A percentile compares a stretch with the other conserved stretches of the same genome.
These are phyloP conservation scores for Osedax fenrisi DNA, from an alignment of 2,888 invertebrate species.

Conservation along the genomic window DNA sequence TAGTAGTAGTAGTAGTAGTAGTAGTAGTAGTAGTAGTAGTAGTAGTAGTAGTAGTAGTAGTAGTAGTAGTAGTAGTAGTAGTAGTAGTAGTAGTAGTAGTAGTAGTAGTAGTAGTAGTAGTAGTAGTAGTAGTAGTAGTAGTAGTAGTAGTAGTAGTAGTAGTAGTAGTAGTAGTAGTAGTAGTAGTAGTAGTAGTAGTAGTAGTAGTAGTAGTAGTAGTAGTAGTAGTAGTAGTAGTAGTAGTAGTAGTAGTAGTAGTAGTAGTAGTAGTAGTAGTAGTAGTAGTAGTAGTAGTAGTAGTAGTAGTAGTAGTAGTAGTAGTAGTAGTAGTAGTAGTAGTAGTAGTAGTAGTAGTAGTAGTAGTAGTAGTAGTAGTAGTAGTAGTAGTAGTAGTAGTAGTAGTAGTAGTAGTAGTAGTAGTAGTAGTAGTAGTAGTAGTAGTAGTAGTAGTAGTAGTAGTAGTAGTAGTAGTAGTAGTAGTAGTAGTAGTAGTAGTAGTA, in stretches of 20 bases:
- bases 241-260: not conserved
- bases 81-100: conserved; percentile 2
- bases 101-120: conserved; percentile 2
- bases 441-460: conserved; percentile 2
- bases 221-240: not conserved
- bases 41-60: conserved; percentile 2
- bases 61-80: conserved; percentile 2
- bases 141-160: conserved; percentile 2
- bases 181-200: too few species aligned
- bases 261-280: conserved; percentile 2
- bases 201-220: too few species aligned
- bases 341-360: not conserved
- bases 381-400: conserved; percentile 2
- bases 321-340: conserved; percentile 2
- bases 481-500: not conserved
- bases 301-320: not conserved
- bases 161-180: not conserved
- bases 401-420: not conserved
- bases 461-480: not conserved
- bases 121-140: conserved; percentile 2
- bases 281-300: not conserved
- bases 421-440: not conserved
- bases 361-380: not conserved
- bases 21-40: conserved; percentile 2
- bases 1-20: not conserved